Conservation (phyloP, 2,888 invertebrate species). For the Bombylius major region DNA sequence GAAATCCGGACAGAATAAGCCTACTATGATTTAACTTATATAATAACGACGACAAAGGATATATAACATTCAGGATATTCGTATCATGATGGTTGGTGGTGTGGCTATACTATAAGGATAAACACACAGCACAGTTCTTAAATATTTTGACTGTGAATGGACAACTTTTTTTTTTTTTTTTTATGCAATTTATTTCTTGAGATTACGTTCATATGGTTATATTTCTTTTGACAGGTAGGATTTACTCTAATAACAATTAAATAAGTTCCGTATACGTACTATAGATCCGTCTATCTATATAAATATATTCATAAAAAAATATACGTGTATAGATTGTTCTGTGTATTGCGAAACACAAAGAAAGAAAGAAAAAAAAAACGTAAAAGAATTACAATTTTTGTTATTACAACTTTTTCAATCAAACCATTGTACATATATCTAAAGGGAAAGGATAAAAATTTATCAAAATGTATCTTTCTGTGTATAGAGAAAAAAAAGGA, state of each 20-base stretch:
- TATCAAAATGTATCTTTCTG: too few species aligned
- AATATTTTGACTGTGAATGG: conserved; percentile 11
- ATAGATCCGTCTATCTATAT: background rate
- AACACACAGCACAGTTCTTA: conserved; percentile 3
- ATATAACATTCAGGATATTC: background rate
- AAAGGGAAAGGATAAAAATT: too few species aligned
- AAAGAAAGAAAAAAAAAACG: too few species aligned
- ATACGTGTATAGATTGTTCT: background rate
- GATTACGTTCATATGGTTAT: conserved; percentile 3
- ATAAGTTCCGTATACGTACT: background rate
- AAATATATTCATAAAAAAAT: background rate
- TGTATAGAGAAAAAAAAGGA: too few species aligned
- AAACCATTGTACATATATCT: too few species aligned
- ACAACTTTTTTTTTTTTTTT: too few species aligned
- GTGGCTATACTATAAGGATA: background rate
- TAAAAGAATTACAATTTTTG: too few species aligned
- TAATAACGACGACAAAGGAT: background rate
- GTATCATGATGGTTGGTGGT: background rate
- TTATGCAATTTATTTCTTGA: conserved; percentile 10
- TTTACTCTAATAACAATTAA: conserved; percentile 7
- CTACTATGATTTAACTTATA: background rate
- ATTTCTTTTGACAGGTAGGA: conserved; percentile 6
- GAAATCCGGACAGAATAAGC: background rate
- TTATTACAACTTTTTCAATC: too few species aligned
- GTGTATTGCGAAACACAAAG: too few species aligned